These are phyloP conservation scores for Cryptosula pallasiana DNA, from an alignment of 2,888 invertebrate species.

Conservation along the genomic window DNA sequence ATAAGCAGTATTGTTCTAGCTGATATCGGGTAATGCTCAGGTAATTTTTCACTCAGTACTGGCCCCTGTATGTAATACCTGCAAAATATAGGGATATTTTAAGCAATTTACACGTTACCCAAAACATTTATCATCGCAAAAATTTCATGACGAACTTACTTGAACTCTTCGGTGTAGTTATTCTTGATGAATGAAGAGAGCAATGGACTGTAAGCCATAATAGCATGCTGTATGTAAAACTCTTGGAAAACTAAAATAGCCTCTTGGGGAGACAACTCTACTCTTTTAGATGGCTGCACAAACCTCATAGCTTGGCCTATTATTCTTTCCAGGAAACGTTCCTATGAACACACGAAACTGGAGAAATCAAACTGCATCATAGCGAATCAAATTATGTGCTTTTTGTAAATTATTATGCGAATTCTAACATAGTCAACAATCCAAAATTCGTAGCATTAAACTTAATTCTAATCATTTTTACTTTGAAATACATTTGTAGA, in stretches of 20 bases:
- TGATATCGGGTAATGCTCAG: constrained; percentile 39
- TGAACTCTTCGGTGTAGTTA: constrained; percentile 48
- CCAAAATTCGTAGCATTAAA: too few species aligned
- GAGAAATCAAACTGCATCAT: too few species aligned
- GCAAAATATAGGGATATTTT: constrained; percentile 26
- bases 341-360: constrained; percentile 33
- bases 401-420: too few species aligned
- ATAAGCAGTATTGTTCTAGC: constrained; percentile 34
- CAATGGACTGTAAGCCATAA: constrained; percentile 39
- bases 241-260: constrained; percentile 43
- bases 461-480: too few species aligned
- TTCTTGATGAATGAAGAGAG: constrained; percentile 36
- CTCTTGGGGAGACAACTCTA: constrained; percentile 38
- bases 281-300: constrained; percentile 35
- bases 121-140: too few species aligned
- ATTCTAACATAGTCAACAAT: too few species aligned
- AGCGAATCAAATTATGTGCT: too few species aligned
- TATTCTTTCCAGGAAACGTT: constrained; percentile 41
- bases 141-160: too few species aligned
- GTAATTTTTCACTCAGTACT: constrained; percentile 38
- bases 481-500: too few species aligned
- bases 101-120: too few species aligned
- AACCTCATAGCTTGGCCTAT: constrained; percentile 38
- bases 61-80: constrained; percentile 46
- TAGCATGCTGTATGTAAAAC: constrained; percentile 40